Evolutionary conservation across 2,797 vertebrate species (phyloP).

Genomic region (Melanotaenia maccullochi): DNA sequence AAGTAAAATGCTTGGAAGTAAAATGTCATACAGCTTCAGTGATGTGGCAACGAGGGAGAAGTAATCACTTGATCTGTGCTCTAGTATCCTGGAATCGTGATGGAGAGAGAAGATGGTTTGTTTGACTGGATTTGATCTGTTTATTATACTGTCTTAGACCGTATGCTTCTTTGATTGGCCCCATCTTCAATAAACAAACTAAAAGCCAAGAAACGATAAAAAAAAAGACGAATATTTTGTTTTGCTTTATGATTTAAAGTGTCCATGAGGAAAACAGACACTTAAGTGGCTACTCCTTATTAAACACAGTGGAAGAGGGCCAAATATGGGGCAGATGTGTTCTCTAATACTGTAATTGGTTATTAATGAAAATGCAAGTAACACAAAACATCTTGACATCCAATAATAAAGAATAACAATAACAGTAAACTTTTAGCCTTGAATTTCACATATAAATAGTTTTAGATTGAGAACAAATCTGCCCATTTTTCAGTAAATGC

Average conservation of each 20-base stretch:
- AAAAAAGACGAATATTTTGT: not conserved
- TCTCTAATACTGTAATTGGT: not conserved
- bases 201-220: not conserved
- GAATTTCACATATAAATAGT: not conserved
- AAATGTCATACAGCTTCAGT: conserved; percentile 34
- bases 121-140: not conserved
- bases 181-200: not conserved
- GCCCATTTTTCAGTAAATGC: too few relatives aligned
- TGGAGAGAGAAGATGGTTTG: not conserved
- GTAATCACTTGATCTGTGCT: conserved; percentile 39
- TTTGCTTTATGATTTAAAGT: too few relatives aligned
- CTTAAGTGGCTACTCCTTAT: not conserved
- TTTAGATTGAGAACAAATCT: not conserved
- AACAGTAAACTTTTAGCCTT: not conserved
- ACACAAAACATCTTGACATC: not conserved
- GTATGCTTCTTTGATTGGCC: not conserved
- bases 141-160: not conserved
- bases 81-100: conserved; percentile 47
- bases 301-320: not conserved
- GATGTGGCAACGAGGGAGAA: not conserved
- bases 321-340: not conserved
- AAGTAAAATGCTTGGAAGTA: conserved; percentile 23
- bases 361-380: not conserved
- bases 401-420: not conserved
- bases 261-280: not conserved